Evolutionary conservation across 1,140 invertebrate genomes (phyloP), one percentile per base, ranked within the genome.

Genomic region (Drosophila murphyi): DNA sequence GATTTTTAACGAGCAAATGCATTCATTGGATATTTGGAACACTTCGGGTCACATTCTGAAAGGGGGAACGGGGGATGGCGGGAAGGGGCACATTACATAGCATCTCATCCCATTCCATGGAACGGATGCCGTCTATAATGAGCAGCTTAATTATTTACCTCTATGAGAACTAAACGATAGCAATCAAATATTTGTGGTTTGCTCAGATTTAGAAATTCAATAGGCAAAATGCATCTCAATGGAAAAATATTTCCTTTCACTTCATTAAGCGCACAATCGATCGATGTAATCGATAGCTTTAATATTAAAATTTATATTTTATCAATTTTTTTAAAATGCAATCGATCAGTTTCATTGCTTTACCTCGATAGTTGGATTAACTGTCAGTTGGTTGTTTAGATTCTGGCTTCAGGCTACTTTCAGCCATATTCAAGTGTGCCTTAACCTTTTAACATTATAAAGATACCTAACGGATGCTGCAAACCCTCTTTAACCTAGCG

Each of bases 1-100:
- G 80, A 73, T 76, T 67, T 76, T 80, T 82, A 83, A 82, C 78
- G 80, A 78, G 78, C 81, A 79, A 72, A 5, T 51, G 43, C 56
- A 69, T 41, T 35, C 32, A 28, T 35, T 43, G 47, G 28, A 29
- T 47, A 31, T 5, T 47, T n/a, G 10, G 20, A 20, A 20, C 20
- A 20, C 20, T 20, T 20, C 20, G 54, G 54, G 54, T 56, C 54
- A 39, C 6, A 7, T n/a, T 20, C 8, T 48, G 5, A 20, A 20
- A 20, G 45, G 35, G 35, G 34, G 35, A 55, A 20, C 0, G 20
- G 20, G 20, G 20, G 35, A 55, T 1, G 20, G 20, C 1, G 20
- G 20, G 20, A 20, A 20, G 20, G 39, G 37, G 10, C 6, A 39
- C 37, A 39, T 8, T 39, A 39, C 6, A 39, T 0, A 20, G 20